These are phyloP conservation scores for Neosalanx taihuensis DNA, from an alignment of 2,797 vertebrate genomes.

Conservation along the genomic window DNA sequence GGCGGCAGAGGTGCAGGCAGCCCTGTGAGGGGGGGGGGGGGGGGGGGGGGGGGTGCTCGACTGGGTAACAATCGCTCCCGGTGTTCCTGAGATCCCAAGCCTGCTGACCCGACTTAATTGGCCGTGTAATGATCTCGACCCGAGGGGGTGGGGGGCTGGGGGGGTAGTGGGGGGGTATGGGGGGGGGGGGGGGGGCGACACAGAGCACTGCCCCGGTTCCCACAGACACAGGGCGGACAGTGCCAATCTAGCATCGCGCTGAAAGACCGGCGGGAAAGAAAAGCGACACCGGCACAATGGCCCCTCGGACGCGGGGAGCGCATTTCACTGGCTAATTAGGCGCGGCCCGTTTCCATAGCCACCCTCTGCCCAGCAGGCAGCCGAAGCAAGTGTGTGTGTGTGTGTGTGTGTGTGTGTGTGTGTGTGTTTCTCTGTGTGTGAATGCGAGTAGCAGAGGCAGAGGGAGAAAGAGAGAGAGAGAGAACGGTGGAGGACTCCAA, in stretches of 20 bases:
- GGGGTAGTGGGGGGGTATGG: constrained; percentile 31
- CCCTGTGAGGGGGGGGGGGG: background rate
- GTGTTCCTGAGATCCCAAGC: constrained; percentile 50
- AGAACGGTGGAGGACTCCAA: background rate
- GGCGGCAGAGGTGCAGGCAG: constrained; percentile 4
- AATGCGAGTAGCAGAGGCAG: constrained; percentile 1
- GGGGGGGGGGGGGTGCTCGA: background rate
- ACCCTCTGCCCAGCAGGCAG: constrained; percentile 32
- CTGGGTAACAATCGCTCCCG: constrained; percentile 33
- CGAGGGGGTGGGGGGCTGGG: constrained; percentile 56
- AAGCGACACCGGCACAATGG: constrained; percentile 46
- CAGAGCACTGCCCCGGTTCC: constrained; percentile 56
- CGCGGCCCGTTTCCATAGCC: constrained; percentile 39
- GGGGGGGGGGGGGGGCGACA: constrained; percentile 47
- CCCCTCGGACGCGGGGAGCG: constrained; percentile 29
- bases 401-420: too few relatives aligned
- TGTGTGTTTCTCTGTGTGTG: too few relatives aligned
- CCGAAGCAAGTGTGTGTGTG: constrained; percentile 1
- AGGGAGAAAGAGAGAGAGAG: background rate
- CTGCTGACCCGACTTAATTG: constrained; percentile 79
- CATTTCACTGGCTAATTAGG: constrained; percentile 58
- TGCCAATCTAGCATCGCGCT: constrained; percentile 59
- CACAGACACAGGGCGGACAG: constrained; percentile 62
- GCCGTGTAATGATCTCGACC: constrained; percentile 82
- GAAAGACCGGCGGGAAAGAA: constrained; percentile 57